A percentile compares a stretch with the other conserved stretches of the same genome.
Evolutionary conservation across 1,140 invertebrate genomes (phyloP).

Genomic region (Metopolophium dirhodum): DNA sequence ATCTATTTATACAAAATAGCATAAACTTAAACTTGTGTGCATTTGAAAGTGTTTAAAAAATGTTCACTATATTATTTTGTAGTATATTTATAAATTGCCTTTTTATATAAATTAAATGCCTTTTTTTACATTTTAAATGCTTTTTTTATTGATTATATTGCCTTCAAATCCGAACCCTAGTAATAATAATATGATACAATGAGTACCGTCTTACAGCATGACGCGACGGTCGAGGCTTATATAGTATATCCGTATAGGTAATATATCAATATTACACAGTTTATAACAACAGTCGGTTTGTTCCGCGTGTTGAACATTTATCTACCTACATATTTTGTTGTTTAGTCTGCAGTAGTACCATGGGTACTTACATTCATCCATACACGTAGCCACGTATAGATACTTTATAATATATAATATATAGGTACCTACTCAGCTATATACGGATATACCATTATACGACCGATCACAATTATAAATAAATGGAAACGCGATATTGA

Average conservation of each 20-base stretch:
- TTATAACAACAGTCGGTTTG: neutral
- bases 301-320: neutral
- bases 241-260: too few relatives aligned
- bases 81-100: too few relatives aligned
- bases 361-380: neutral
- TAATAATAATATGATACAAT: neutral
- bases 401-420: neutral
- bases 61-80: too few relatives aligned
- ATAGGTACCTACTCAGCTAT: neutral
- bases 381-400: neutral
- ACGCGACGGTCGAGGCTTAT: neutral
- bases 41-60: too few relatives aligned
- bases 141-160: too few relatives aligned
- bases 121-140: too few relatives aligned
- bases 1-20: too few relatives aligned
- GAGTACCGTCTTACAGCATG: neutral
- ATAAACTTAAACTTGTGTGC: too few relatives aligned
- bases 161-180: too few relatives aligned
- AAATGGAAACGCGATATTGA: neutral
- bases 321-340: neutral
- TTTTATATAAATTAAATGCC: too few relatives aligned
- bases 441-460: too few relatives aligned
- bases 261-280: neutral
- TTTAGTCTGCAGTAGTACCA: neutral
- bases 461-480: conserved; percentile 11